Conservation (phyloP, 2,113 vertebrate species). For the Eclectus roratus region DNA sequence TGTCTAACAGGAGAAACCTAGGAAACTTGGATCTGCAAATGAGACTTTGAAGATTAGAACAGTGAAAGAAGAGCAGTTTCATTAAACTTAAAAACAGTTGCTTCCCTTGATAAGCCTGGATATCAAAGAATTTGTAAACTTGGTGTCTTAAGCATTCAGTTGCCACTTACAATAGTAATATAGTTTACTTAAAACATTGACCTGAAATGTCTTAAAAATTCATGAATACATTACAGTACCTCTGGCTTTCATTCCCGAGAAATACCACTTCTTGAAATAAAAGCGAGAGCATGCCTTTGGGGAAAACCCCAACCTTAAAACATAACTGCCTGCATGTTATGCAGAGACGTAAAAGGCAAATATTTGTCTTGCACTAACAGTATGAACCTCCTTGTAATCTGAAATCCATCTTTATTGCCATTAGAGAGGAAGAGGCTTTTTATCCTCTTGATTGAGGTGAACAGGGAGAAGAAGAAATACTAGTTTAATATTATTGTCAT, state of each 20-base stretch:
- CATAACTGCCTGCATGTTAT: background rate
- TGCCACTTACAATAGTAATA: background rate
- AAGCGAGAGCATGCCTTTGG: background rate
- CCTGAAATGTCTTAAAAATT: background rate
- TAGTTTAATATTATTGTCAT: background rate
- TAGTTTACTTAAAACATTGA: background rate
- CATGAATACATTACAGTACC: background rate
- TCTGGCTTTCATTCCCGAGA: background rate
- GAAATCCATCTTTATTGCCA: background rate
- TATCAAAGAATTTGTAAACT: background rate
- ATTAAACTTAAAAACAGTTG: background rate
- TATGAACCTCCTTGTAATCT: background rate
- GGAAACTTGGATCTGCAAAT: constrained; percentile 25
- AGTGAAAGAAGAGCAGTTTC: background rate
- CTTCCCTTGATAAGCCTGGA: background rate
- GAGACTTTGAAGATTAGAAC: constrained; percentile 32
- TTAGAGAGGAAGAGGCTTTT: background rate
- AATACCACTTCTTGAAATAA: background rate
- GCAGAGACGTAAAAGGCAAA: background rate
- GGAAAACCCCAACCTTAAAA: accelerated
- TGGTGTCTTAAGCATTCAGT: background rate
- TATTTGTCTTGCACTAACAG: background rate
- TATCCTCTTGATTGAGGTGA: accelerated
- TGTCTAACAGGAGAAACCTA: constrained; percentile 47
- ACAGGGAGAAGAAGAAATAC: background rate